A percentile compares a stretch with the other conserved stretches of the same genome.
These are phyloP conservation scores for Sakesphorus luctuosus DNA, from an alignment of 2,113 vertebrate species.

Conservation along the genomic window DNA sequence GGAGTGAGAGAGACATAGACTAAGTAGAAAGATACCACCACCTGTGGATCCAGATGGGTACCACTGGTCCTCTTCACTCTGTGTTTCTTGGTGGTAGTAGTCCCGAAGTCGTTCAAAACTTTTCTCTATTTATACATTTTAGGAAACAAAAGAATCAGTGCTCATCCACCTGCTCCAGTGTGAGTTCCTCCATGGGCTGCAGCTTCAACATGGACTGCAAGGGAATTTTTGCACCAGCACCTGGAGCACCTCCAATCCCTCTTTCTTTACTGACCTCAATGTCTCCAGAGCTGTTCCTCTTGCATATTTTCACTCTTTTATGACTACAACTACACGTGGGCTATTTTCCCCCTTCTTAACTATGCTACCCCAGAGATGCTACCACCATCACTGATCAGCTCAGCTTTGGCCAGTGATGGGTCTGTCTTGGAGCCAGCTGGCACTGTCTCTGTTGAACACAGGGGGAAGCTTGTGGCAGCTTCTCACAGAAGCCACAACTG, in stretches of 20 bases:
- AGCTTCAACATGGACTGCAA: neutral
- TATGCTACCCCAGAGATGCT: neutral
- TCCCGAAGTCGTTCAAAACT: neutral
- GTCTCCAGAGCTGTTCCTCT: neutral
- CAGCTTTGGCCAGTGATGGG: fast-evolving
- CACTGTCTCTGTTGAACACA: fast-evolving
- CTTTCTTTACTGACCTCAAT: neutral
- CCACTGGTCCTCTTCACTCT: neutral
- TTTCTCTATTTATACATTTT: neutral
- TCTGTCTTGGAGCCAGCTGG: fast-evolving
- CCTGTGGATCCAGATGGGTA: neutral
- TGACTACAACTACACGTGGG: neutral
- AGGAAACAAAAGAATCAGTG: neutral
- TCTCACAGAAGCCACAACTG: neutral
- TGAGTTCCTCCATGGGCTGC: neutral
- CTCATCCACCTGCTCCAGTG: neutral
- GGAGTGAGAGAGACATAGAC: neutral
- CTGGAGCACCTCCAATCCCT: neutral
- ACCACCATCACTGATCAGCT: neutral
- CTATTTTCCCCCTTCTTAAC: neutral
- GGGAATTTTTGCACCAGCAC: neutral
- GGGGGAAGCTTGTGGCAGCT: neutral
- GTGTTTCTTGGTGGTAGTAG: neutral
- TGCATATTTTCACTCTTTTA: neutral
- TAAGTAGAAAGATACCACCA: neutral